A percentile compares a stretch with the other conserved stretches of the same genome.
Evolutionary conservation across 2,113 vertebrate genomes (phyloP).

Genomic region (Antechinus flavipes): DNA sequence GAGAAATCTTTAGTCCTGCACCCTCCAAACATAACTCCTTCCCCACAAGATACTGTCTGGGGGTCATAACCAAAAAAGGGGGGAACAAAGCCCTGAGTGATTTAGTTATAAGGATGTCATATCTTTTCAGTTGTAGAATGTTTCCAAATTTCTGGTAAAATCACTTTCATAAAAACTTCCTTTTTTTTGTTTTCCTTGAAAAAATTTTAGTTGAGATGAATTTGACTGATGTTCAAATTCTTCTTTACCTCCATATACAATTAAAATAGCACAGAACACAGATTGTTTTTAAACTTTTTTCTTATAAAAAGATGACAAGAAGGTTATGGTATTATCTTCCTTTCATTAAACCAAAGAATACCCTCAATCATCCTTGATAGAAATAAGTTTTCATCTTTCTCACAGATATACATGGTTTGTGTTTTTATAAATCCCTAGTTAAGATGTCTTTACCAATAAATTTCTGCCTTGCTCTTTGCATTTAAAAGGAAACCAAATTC

Average conservation of each 20-base stretch:
- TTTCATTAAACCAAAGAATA: conserved; percentile 23
- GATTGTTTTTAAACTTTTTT: conserved; percentile 23
- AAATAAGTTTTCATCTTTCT: neutral
- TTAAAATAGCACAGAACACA: conserved; percentile 27
- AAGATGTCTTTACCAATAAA: conserved; percentile 23
- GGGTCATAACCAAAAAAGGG: conserved; percentile 49
- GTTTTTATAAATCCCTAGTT: conserved; percentile 46
- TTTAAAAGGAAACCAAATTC: conserved; percentile 32
- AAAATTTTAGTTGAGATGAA: conserved; percentile 43
- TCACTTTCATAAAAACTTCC: conserved; percentile 24
- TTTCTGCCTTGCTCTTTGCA: neutral
- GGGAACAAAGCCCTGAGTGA: conserved; percentile 7
- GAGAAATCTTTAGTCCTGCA: conserved; percentile 59
- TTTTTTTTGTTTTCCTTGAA: conserved; percentile 63
- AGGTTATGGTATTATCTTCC: neutral
- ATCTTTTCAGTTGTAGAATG: conserved; percentile 54
- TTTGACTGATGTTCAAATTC: conserved; percentile 16
- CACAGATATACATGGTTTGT: neutral
- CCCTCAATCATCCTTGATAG: neutral
- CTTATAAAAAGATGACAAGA: conserved; percentile 28
- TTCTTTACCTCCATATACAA: conserved; percentile 18
- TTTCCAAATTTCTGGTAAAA: conserved; percentile 67
- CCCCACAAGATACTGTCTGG: conserved; percentile 7
- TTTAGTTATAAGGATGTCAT: conserved; percentile 47
- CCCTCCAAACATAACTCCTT: conserved; percentile 37